Conservation (phyloP, 2,113 vertebrate genomes). For the Naja naja region DNA sequence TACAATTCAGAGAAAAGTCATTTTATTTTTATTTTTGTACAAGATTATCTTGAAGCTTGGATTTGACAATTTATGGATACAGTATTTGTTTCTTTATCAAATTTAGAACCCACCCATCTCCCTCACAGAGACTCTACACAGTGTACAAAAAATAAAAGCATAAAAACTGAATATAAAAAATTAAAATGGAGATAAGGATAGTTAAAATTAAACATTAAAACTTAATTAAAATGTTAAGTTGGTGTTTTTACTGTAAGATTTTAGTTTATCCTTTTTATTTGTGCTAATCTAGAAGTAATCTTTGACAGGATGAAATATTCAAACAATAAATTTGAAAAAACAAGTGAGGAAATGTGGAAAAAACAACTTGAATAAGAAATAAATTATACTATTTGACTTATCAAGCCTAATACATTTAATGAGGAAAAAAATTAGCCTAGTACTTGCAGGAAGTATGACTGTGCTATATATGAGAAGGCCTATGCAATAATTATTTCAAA, state of each 20-base stretch:
- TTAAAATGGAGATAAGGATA: background rate
- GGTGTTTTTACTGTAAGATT: background rate
- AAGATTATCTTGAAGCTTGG: background rate
- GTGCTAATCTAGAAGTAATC: background rate
- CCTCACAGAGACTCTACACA: background rate
- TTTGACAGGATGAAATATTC: background rate
- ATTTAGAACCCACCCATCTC: background rate
- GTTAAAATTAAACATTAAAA: background rate
- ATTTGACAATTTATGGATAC: background rate
- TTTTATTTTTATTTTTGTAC: background rate
- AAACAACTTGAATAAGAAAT: background rate
- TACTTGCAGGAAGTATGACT: background rate
- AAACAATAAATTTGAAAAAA: background rate
- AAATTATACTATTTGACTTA: background rate
- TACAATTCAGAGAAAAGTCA: background rate
- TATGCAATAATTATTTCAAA: background rate
- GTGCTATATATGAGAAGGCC: background rate
- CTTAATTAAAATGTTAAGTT: background rate
- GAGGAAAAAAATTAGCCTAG: background rate
- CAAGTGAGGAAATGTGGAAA: background rate
- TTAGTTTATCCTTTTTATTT: background rate
- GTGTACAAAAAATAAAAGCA: background rate
- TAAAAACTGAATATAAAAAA: background rate
- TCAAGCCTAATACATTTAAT: background rate
- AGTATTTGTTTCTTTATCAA: background rate